Conservation (phyloP, 1,140 invertebrate species). For the Grapholita molesta region DNA sequence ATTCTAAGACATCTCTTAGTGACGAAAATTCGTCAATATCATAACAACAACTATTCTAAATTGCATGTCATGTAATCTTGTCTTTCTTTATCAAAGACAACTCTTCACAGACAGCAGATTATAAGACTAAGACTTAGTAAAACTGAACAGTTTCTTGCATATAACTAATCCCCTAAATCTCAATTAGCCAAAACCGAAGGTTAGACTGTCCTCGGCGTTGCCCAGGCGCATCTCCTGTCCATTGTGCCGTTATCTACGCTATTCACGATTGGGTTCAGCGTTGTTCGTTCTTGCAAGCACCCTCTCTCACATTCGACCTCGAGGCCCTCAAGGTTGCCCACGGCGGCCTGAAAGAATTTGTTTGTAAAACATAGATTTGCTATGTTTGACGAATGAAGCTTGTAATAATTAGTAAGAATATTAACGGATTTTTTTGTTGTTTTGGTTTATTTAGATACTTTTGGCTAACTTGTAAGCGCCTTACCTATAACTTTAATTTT, state of each 20-base stretch:
- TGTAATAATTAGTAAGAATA: too few species aligned
- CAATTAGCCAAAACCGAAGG: conserved; percentile 45
- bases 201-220: conserved; percentile 35
- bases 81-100: too few species aligned
- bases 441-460: too few species aligned
- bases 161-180: conserved; percentile 4
- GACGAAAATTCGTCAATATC: too few species aligned
- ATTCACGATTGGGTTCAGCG: conserved; percentile 61
- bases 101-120: too few species aligned
- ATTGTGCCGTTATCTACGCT: conserved; percentile 68
- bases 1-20: too few species aligned
- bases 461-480: too few species aligned
- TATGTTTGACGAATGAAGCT: neutral
- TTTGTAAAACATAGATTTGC: neutral
- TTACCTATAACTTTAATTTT: too few species aligned
- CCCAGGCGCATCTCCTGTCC: conserved; percentile 60
- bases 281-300: conserved; percentile 19
- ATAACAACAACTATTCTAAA: too few species aligned
- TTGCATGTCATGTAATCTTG: too few species aligned
- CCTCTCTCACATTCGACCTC: conserved; percentile 12
- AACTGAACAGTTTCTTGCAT: neutral
- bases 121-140: neutral
- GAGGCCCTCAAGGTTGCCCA: conserved; percentile 3
- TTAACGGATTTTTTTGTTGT: too few species aligned
- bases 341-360: neutral